These are phyloP conservation scores for Poecilia wingei DNA, from an alignment of 2,797 vertebrate species.

Conservation along the genomic window DNA sequence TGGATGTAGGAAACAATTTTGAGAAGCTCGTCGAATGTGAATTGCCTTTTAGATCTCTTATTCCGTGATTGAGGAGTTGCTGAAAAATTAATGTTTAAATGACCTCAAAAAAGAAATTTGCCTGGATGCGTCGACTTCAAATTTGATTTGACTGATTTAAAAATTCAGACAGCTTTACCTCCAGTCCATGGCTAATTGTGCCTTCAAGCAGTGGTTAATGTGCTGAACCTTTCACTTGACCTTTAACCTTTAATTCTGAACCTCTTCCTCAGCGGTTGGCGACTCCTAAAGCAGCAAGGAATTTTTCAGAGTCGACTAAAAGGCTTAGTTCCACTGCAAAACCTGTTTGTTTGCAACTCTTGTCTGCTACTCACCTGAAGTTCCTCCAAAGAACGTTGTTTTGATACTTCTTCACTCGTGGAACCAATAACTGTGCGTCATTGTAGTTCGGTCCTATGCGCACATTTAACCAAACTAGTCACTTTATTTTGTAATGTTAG, in stretches of 20 bases:
- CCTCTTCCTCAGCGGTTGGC: neutral
- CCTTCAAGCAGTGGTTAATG: neutral
- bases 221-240: neutral
- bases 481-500: too few species aligned
- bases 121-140: neutral
- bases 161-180: neutral
- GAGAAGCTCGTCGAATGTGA: too few species aligned
- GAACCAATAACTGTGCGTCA: too few species aligned
- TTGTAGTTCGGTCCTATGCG: too few species aligned
- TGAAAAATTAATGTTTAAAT: neutral
- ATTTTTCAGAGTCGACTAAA: neutral
- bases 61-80: neutral
- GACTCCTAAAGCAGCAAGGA: neutral
- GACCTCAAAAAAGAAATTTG: neutral
- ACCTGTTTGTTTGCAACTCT: neutral
- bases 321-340: neutral
- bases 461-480: too few species aligned
- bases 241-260: neutral
- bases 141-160: neutral
- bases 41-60: too few species aligned
- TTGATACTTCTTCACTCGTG: neutral
- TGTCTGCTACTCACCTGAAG: neutral
- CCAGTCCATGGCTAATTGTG: neutral
- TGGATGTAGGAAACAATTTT: too few species aligned
- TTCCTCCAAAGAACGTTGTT: neutral